Evolutionary conservation across 1,140 invertebrate genomes (phyloP).

Genomic region (Cryptotermes secundus): DNA sequence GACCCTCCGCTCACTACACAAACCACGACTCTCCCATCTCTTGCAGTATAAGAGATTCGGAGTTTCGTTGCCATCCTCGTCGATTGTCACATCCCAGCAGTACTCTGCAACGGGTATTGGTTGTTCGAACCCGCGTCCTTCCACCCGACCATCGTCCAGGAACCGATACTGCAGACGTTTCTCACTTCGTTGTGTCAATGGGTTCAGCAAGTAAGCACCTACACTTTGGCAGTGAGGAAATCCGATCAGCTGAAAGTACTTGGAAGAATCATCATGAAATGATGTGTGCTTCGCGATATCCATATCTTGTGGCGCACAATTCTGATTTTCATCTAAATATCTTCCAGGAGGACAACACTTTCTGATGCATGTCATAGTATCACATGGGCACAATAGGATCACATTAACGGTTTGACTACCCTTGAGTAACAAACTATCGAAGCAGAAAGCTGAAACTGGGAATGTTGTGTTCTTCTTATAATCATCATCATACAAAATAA

Average conservation of each 20-base stretch:
- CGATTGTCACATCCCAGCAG: background rate
- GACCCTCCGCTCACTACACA: background rate
- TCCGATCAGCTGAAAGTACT: background rate
- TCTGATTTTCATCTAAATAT: background rate
- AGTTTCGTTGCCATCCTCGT: background rate
- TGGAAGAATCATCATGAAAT: background rate
- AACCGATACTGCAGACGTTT: background rate
- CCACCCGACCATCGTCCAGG: background rate
- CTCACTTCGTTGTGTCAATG: background rate
- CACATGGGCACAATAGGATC: background rate
- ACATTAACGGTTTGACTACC: background rate
- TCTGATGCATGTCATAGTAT: background rate
- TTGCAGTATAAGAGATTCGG: slow-evolving; percentile 1
- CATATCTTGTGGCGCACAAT: background rate
- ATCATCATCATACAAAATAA: background rate
- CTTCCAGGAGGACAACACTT: slow-evolving; percentile 15
- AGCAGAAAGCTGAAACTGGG: background rate
- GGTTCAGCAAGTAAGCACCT: background rate
- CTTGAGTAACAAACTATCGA: background rate
- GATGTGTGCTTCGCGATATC: background rate
- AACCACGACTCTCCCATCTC: background rate
- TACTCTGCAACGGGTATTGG: background rate
- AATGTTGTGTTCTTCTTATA: background rate
- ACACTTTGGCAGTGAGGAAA: background rate
- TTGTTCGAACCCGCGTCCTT: background rate